phyloP scores from a whole-genome alignment of 2,888 invertebrate genomes.

The Cheilosia scutellata region DNA sequence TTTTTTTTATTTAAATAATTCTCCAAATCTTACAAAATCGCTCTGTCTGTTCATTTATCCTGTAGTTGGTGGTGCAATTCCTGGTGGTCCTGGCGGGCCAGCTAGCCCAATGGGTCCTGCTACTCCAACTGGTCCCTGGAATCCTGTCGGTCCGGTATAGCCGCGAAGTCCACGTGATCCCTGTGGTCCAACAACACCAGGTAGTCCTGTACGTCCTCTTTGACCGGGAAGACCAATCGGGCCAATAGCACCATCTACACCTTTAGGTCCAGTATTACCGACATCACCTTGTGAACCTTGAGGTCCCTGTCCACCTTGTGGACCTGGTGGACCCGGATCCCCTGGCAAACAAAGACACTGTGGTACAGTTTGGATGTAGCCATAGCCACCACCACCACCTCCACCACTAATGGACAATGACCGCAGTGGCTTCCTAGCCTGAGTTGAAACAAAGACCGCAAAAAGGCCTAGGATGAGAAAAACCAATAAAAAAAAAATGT shows the following conservation, averaged over 20 bases:
- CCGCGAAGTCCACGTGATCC: conserved; percentile 46
- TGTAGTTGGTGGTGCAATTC: background rate
- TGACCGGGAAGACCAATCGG: conserved; percentile 40
- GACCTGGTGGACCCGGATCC: conserved; percentile 38
- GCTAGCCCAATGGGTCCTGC: conserved; percentile 21
- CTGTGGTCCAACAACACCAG: conserved; percentile 30
- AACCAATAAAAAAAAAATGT: background rate
- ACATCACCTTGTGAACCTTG: conserved; percentile 42
- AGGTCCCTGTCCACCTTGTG: conserved; percentile 12
- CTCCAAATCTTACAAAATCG: background rate
- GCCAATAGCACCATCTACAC: conserved; percentile 42
- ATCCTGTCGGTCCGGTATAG: conserved; percentile 42
- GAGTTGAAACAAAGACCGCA: conserved; percentile 19
- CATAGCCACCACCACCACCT: background rate
- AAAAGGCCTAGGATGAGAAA: conserved; percentile 31
- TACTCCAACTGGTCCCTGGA: conserved; percentile 29
- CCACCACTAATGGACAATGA: conserved; percentile 23
- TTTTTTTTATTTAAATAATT: background rate
- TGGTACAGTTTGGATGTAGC: conserved; percentile 6
- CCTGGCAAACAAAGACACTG: conserved; percentile 54
- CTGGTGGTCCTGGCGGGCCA: conserved; percentile 26
- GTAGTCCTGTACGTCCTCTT: conserved; percentile 42
- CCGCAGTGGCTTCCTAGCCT: conserved; percentile 45
- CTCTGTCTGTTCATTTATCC: background rate
- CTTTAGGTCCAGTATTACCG: conserved; percentile 37